Percentiles rank a stretch among this genome's conserved stretches.
These are phyloP conservation scores for Chiloscyllium punctatum DNA, from an alignment of 2,797 vertebrate species.

Conservation along the genomic window DNA sequence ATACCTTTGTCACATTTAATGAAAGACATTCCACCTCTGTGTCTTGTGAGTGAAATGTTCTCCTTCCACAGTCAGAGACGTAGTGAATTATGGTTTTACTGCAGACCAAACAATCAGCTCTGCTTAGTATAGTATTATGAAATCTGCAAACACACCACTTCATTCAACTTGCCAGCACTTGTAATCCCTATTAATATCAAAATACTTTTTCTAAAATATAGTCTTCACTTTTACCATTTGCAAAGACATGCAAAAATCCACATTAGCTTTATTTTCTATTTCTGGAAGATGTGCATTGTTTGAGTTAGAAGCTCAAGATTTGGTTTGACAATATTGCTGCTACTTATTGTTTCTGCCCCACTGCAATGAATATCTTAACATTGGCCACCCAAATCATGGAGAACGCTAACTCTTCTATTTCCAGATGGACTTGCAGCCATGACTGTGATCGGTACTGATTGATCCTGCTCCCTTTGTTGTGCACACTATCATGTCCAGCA, in stretches of 20 bases:
- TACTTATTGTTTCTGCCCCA: too few species aligned
- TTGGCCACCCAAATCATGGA: too few species aligned
- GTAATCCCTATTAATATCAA: not conserved
- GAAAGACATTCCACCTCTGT: not conserved
- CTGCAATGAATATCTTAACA: not conserved
- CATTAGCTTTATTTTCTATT: not conserved
- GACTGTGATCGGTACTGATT: too few species aligned
- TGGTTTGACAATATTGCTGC: too few species aligned
- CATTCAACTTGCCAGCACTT: constrained; percentile 7
- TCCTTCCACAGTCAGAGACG: constrained; percentile 18
- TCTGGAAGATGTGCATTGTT: not conserved
- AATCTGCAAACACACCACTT: not conserved
- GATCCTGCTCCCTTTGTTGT: too few species aligned
- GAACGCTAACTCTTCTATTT: too few species aligned
- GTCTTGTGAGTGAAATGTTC: not conserved
- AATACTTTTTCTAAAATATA: not conserved
- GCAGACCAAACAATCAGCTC: not conserved
- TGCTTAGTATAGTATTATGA: constrained; percentile 3
- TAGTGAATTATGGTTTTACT: not conserved
- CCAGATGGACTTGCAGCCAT: too few species aligned
- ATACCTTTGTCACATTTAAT: not conserved
- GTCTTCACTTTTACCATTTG: not conserved
- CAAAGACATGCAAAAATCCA: not conserved
- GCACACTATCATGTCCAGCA: too few species aligned
- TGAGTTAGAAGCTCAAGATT: too few species aligned